Conservation (phyloP, 2,113 vertebrate genomes). For the Pungitius pungitius region DNA sequence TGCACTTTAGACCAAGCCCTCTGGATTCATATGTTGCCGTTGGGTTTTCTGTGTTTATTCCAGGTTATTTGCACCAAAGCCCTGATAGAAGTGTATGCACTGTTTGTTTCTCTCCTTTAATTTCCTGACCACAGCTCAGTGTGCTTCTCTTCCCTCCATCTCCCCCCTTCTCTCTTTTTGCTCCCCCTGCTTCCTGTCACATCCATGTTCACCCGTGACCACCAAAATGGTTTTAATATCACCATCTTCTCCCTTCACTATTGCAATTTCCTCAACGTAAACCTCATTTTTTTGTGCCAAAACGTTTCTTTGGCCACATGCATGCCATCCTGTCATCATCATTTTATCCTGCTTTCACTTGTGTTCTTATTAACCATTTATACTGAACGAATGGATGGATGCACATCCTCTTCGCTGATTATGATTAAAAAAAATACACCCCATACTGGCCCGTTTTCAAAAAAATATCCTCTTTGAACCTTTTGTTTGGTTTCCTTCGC, state of each 20-base stretch:
- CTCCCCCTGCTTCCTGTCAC: slow-evolving; percentile 64
- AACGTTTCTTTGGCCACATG: slow-evolving; percentile 25
- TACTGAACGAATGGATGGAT: slow-evolving; percentile 57
- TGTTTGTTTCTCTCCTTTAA: slow-evolving; percentile 64
- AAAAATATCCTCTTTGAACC: slow-evolving; percentile 29
- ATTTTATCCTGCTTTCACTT: slow-evolving; percentile 24
- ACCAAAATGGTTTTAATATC: slow-evolving; percentile 13
- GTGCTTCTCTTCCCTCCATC: slow-evolving; percentile 75
- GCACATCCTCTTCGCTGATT: slow-evolving; percentile 37
- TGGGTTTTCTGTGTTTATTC: slow-evolving; percentile 62
- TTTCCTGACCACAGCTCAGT: slow-evolving; percentile 76
- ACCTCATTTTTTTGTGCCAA: slow-evolving; percentile 2
- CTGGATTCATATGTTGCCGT: slow-evolving; percentile 64
- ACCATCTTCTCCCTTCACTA: neutral
- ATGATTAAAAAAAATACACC: slow-evolving; percentile 34
- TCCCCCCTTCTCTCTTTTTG: slow-evolving; percentile 66
- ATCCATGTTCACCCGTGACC: slow-evolving; percentile 39
- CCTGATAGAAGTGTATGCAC: slow-evolving; percentile 65
- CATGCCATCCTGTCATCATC: neutral
- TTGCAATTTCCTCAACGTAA: slow-evolving; percentile 4
- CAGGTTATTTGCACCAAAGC: slow-evolving; percentile 64
- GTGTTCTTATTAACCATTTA: slow-evolving; percentile 33
- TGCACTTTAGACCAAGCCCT: slow-evolving; percentile 24
- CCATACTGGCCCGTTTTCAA: slow-evolving; percentile 25
- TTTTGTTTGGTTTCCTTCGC: slow-evolving; percentile 21